Conservation (phyloP, 2,888 invertebrate species). For the Atethmia centrago region DNA sequence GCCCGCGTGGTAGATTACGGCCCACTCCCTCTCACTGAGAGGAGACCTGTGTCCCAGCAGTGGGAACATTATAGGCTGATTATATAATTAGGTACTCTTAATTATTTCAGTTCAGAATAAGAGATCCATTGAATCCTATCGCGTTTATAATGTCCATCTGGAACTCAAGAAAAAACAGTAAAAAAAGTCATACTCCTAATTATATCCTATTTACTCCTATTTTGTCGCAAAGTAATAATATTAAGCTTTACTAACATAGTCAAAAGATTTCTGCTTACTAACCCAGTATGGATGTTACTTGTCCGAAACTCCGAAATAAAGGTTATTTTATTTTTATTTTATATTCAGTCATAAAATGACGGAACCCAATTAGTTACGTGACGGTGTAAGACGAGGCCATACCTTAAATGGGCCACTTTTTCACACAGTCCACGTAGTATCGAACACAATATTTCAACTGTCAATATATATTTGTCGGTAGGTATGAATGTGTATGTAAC, state of each 20-base stretch:
- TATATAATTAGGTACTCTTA: background rate
- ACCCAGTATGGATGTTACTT: too few relatives aligned
- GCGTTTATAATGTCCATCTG: background rate
- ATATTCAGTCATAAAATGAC: constrained; percentile 8
- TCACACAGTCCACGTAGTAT: constrained; percentile 33
- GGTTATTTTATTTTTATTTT: too few relatives aligned
- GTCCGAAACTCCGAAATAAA: too few relatives aligned
- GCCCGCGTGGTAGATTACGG: too few relatives aligned
- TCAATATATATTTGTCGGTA: constrained; percentile 42
- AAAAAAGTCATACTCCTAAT: background rate
- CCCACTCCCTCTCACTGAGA: too few relatives aligned
- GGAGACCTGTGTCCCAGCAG: too few relatives aligned
- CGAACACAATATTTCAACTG: constrained; percentile 54
- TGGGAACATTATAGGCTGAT: too few relatives aligned
- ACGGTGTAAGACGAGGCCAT: constrained; percentile 23
- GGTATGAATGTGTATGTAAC: background rate
- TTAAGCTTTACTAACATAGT: too few relatives aligned
- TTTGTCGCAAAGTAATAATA: too few relatives aligned
- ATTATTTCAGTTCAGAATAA: background rate
- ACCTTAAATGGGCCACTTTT: constrained; percentile 46
- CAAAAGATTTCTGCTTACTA: too few relatives aligned
- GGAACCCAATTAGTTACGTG: constrained; percentile 9
- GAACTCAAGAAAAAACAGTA: background rate
- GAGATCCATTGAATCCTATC: background rate
- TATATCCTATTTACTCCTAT: too few relatives aligned